Evolutionary conservation across 53 echinoderm and acorn worm genomes (phyloP), one percentile per base, ranked within the genome.

Genomic region (Actinopyga echinites): DNA sequence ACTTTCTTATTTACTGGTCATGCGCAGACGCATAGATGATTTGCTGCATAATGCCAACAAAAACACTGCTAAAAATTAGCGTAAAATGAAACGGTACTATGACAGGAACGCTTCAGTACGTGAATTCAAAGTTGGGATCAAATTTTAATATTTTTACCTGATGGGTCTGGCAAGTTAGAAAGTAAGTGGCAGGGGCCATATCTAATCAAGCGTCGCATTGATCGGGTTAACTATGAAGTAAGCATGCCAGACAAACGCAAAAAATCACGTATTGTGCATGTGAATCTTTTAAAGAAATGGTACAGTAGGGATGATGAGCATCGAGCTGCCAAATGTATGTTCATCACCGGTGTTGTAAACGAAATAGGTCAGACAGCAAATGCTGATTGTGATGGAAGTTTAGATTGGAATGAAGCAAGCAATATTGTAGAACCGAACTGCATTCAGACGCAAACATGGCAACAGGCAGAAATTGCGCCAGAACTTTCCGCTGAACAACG

Each of bases 81-180:
- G 29, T 55, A 55, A 32, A 55, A 58, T 58, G 80, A 79, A 35
- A 30, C 24, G 31, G 25, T 28, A 17, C 31, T 64, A 64, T 26
- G 64, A 64, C 25, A 64, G 29, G 10, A 28, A 64, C 25, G 64
- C 64, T 25, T 26, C 25, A 24, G 13, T 12, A 13, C 12, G 29
- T 15, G 64, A 25, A 58, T 79, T 79, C 31, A 5, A 58, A 60
- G 28, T 5, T 29, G 60, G 20, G 80, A 79, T 25, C 26, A 56
- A 12, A 57, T 79, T 56, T 23, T 79, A 21, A 57, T 79, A 19
- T 79, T 57, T 36, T 29, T 79, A 23, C 80, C 79, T 32, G 79
- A 57, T 10, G 79, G 79, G 15, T 24, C 79, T 56, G 78, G 21
- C 22, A 77, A 77, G 30, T 22, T 77, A 23, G 78, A 77, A 45